Percentiles rank a stretch among this genome's conserved stretches.
Conservation (phyloP, 2,888 invertebrate species). For the Nineta flava region DNA sequence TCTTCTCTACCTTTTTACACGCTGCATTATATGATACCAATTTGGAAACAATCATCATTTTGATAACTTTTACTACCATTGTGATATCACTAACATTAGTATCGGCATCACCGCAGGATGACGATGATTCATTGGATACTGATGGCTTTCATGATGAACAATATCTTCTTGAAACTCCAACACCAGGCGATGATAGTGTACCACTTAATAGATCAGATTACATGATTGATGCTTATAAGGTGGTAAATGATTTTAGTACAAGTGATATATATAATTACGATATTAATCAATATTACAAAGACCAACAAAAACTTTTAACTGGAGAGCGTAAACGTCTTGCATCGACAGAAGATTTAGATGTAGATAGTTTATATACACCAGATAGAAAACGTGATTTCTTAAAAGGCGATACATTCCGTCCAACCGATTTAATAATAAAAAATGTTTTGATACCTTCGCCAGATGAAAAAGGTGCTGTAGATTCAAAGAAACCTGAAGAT, state of each 20-base stretch:
- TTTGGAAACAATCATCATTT: no score
- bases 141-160: conserved; percentile 35
- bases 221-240: conserved; percentile 16
- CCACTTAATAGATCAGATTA: conserved; percentile 12
- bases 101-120: conserved; percentile 34
- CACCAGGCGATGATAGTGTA: conserved; percentile 20
- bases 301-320: conserved; percentile 22
- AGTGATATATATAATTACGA: conserved; percentile 26
- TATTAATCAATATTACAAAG: conserved; percentile 23
- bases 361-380: conserved; percentile 15
- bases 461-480: conserved; percentile 29
- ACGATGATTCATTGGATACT: conserved; percentile 36
- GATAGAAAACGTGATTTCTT: conserved; percentile 28
- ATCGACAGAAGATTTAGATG: conserved; percentile 28
- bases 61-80: background rate
- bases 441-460: conserved; percentile 19
- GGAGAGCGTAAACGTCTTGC: conserved; percentile 26
- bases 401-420: conserved; percentile 27
- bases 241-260: conserved; percentile 14
- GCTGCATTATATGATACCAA: conserved; percentile 10
- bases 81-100: conserved; percentile 15
- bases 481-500: conserved; percentile 28
- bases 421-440: conserved; percentile 21
- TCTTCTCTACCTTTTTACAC: conserved; percentile 12
- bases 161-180: conserved; percentile 31